These are phyloP conservation scores for Uropsilus gracilis DNA, from an alignment of 2,113 vertebrate genomes.

Conservation along the genomic window DNA sequence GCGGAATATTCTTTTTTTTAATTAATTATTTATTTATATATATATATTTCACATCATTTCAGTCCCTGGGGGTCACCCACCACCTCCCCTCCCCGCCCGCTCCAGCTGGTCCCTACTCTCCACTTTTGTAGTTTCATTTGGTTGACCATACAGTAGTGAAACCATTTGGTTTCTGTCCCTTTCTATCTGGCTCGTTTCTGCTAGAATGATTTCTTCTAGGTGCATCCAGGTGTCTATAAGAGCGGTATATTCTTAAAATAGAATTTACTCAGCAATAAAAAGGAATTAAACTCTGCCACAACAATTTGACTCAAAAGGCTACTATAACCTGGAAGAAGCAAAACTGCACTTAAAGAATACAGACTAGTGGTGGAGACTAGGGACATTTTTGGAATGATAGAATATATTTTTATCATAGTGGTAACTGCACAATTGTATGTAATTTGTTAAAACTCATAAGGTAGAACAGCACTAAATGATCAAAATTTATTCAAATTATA, in stretches of 20 bases:
- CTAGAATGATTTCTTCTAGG: too few species aligned
- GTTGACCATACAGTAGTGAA: too few species aligned
- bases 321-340: not conserved
- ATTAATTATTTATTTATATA: too few species aligned
- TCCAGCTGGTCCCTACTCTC: too few species aligned
- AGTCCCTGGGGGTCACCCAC: too few species aligned
- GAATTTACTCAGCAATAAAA: not conserved
- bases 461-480: not conserved
- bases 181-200: too few species aligned
- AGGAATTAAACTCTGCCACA: conserved; percentile 2
- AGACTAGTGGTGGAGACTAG: not conserved
- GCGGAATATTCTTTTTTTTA: too few species aligned
- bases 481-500: not conserved
- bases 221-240: too few species aligned
- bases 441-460: not conserved
- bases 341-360: not conserved
- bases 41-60: too few species aligned
- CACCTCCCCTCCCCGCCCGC: too few species aligned
- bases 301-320: not conserved
- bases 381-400: not conserved
- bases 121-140: too few species aligned
- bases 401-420: not conserved
- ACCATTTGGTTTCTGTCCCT: too few species aligned
- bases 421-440: not conserved
- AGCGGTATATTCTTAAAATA: not conserved